Evolutionary conservation across 1,140 invertebrate genomes (phyloP).

Genomic region (Mya arenaria): DNA sequence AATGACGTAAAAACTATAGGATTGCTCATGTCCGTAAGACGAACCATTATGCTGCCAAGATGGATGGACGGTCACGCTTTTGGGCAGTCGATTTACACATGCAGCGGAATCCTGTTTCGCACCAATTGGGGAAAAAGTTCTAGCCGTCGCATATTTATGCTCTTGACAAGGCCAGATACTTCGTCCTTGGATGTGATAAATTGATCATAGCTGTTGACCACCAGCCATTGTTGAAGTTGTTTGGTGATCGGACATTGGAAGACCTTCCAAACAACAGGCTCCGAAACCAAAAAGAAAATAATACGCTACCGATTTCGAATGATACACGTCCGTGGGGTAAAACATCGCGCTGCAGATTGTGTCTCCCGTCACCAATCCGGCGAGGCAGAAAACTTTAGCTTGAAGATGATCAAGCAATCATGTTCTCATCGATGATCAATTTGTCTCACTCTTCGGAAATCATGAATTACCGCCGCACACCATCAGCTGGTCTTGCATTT

Average conservation of each 20-base stretch:
- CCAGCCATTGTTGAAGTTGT: conserved; percentile 61
- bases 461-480: neutral
- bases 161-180: conserved; percentile 61
- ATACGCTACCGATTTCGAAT: conserved; percentile 52
- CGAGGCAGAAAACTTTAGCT: conserved; percentile 19
- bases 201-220: conserved; percentile 64
- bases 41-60: conserved; percentile 56
- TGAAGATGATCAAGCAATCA: conserved; percentile 23
- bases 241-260: conserved; percentile 55
- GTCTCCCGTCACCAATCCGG: conserved; percentile 53
- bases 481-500: neutral
- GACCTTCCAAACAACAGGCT: conserved; percentile 57
- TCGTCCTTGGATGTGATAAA: conserved; percentile 59
- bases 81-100: conserved; percentile 68
- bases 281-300: conserved; percentile 38
- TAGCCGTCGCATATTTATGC: conserved; percentile 66
- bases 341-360: conserved; percentile 45
- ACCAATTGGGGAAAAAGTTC: conserved; percentile 64
- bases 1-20: too few relatives aligned
- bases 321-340: conserved; percentile 51
- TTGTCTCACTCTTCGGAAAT: neutral
- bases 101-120: conserved; percentile 65
- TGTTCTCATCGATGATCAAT: neutral
- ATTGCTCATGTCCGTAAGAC: conserved; percentile 49
- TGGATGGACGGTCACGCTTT: conserved; percentile 62